Percentiles rank a stretch among this genome's conserved stretches.
Conservation (phyloP, 2,797 vertebrate genomes). For the Sylvia borin region DNA sequence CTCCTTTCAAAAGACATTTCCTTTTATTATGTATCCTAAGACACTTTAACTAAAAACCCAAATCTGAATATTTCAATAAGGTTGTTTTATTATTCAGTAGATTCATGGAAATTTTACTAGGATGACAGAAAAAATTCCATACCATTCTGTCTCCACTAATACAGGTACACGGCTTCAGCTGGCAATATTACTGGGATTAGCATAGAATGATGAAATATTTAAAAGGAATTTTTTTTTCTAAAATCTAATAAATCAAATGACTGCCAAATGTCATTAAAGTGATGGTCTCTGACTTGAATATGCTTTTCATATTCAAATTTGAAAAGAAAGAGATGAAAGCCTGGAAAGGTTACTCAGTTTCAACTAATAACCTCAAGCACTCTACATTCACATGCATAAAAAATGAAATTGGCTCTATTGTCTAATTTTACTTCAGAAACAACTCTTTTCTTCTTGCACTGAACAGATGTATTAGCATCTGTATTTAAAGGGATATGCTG, state of each 20-base stretch:
- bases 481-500: slow-evolving; percentile 65
- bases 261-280: slow-evolving; percentile 99
- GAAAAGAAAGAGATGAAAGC: slow-evolving; percentile 89
- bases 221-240: slow-evolving; percentile 91
- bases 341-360: slow-evolving; percentile 92
- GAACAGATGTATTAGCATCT: slow-evolving; percentile 63
- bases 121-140: slow-evolving; percentile 88
- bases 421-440: slow-evolving; percentile 82
- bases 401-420: slow-evolving; percentile 86
- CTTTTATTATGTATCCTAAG: slow-evolving; percentile 97
- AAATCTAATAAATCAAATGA: slow-evolving; percentile 99
- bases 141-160: slow-evolving; percentile 89
- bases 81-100: slow-evolving; percentile 99
- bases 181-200: slow-evolving; percentile 99
- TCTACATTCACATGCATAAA: slow-evolving; percentile 79
- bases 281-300: slow-evolving; percentile 95
- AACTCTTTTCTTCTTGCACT: slow-evolving; percentile 66
- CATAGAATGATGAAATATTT: slow-evolving; percentile 99
- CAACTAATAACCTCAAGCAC: slow-evolving; percentile 90
- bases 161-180: slow-evolving; percentile 96
- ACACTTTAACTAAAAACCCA: slow-evolving; percentile 96
- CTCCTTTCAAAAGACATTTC: slow-evolving; percentile 82
- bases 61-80: slow-evolving; percentile 99
- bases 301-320: slow-evolving; percentile 99
- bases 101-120: slow-evolving; percentile 95